These are phyloP conservation scores for Heliconius ethilla DNA, from an alignment of 2,888 invertebrate genomes.

Conservation along the genomic window DNA sequence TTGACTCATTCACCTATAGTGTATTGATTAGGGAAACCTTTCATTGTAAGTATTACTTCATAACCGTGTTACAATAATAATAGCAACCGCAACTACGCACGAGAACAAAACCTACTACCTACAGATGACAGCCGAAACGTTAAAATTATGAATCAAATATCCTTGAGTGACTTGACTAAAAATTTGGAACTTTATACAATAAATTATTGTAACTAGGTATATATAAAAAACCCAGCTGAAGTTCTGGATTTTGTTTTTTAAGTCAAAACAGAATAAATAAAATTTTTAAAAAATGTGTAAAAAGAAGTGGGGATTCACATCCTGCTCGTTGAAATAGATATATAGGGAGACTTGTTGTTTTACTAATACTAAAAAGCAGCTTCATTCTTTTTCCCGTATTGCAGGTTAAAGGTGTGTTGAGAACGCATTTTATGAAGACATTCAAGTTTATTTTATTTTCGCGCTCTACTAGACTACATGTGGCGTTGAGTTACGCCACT, in stretches of 20 bases:
- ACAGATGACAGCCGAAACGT: constrained; percentile 9
- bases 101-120: neutral
- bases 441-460: neutral
- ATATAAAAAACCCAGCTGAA: no score
- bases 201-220: neutral
- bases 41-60: neutral
- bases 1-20: neutral
- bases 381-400: no score
- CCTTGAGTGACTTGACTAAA: neutral
- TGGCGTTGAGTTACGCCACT: neutral
- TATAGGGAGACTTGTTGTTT: no score
- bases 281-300: no score
- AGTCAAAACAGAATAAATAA: no score
- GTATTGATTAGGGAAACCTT: neutral
- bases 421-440: neutral
- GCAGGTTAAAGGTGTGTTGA: neutral
- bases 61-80: constrained; percentile 19
- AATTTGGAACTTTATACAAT: neutral
- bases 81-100: constrained; percentile 17
- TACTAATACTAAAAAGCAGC: no score
- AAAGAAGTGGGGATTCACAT: no score
- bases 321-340: no score
- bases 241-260: no score
- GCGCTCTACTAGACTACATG: neutral
- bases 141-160: constrained; percentile 14